Evolutionary conservation across 1,140 invertebrate species (phyloP).

Genomic region (Prorops nasuta): DNA sequence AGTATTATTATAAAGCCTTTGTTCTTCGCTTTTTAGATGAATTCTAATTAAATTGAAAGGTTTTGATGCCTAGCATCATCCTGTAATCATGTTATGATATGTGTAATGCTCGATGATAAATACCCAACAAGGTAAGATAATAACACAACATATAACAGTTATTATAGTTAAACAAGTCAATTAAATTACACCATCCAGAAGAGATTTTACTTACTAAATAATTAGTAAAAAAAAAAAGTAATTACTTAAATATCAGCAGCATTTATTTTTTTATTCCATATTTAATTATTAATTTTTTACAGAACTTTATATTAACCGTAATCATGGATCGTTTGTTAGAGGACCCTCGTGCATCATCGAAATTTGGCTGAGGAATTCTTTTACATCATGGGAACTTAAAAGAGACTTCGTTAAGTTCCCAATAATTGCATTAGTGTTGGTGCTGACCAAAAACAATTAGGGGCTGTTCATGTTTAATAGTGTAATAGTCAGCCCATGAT

Average conservation of each 20-base stretch:
- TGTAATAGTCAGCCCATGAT: no score
- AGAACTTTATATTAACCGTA: slow-evolving; percentile 24
- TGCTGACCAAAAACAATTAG: slow-evolving; percentile 23
- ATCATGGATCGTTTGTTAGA: slow-evolving; percentile 51
- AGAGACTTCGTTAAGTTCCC: slow-evolving; percentile 41
- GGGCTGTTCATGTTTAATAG: slow-evolving; percentile 15
- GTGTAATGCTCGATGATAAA: slow-evolving; percentile 31
- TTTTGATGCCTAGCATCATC: slow-evolving; percentile 9
- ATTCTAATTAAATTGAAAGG: slow-evolving; percentile 7
- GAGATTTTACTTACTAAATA: no score
- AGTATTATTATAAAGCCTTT: not conserved
- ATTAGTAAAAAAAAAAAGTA: no score
- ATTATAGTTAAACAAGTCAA: no score
- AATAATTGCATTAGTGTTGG: slow-evolving; percentile 36
- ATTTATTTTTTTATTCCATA: not conserved
- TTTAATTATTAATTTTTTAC: slow-evolving; percentile 16
- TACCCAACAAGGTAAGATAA: slow-evolving; percentile 20
- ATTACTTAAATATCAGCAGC: no score
- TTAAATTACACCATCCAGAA: no score
- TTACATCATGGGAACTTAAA: slow-evolving; percentile 54
- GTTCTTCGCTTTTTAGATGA: slow-evolving; percentile 12
- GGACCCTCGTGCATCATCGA: slow-evolving; percentile 53
- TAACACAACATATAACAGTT: not conserved
- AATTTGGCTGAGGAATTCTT: slow-evolving; percentile 47
- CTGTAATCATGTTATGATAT: slow-evolving; percentile 19